Evolutionary conservation across 1,140 invertebrate genomes (phyloP).

Genomic region (Ladona fulva): DNA sequence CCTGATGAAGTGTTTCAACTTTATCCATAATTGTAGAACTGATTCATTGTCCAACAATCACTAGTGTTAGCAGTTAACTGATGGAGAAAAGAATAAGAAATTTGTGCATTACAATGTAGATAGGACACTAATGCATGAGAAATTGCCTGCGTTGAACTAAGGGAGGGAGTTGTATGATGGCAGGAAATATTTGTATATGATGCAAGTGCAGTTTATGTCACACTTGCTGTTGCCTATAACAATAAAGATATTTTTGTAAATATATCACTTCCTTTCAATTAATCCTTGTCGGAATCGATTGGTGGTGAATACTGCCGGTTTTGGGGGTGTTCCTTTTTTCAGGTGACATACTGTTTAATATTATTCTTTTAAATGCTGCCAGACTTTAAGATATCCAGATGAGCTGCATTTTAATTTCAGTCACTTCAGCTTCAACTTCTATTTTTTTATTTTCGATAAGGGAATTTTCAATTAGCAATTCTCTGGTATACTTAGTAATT

Average conservation of each 20-base stretch:
- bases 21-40: neutral
- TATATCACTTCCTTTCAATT: neutral
- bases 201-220: neutral
- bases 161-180: neutral
- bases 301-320: too few relatives aligned
- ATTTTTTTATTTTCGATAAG: too few relatives aligned
- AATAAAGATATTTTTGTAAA: neutral
- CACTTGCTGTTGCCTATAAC: conserved; percentile 4
- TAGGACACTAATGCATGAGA: neutral
- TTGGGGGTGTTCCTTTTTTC: too few relatives aligned
- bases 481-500: too few relatives aligned
- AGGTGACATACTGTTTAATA: too few relatives aligned
- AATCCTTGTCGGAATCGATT: too few relatives aligned
- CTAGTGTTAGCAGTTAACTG: neutral
- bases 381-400: too few relatives aligned
- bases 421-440: too few relatives aligned
- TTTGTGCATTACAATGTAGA: neutral
- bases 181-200: neutral
- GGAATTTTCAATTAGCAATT: too few relatives aligned
- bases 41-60: neutral
- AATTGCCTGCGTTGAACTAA: neutral
- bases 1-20: neutral
- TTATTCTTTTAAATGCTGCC: too few relatives aligned
- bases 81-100: too few relatives aligned
- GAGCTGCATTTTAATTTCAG: too few relatives aligned